phyloP scores from a whole-genome alignment of 2,797 vertebrate genomes.

The Chrysocyon brachyurus region DNA sequence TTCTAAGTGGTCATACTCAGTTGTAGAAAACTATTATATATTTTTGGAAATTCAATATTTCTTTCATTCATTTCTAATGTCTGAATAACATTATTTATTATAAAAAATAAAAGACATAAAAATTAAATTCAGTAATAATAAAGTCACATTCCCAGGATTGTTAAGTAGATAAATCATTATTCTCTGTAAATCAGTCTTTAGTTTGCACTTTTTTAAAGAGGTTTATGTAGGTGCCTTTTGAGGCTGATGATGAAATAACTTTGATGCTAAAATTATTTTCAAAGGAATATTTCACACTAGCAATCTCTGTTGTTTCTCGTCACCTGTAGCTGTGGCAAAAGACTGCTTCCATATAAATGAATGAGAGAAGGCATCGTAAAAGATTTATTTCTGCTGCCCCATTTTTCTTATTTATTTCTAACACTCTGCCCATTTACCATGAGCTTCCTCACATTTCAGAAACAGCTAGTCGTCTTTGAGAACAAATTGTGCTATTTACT shows the following conservation, averaged over 20 bases:
- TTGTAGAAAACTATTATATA: background rate
- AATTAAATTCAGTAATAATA: conserved; percentile 42
- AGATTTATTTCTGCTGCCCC: conserved; percentile 84
- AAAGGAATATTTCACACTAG: conserved; percentile 60
- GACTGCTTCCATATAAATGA: conserved; percentile 74
- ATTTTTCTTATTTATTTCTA: conserved; percentile 87
- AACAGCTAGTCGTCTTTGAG: conserved; percentile 78
- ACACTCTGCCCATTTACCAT: conserved; percentile 82
- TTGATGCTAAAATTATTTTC: conserved; percentile 73
- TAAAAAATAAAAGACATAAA: background rate
- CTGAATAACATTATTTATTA: background rate
- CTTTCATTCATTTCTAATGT: background rate
- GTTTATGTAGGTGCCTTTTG: conserved; percentile 65
- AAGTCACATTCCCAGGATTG: background rate
- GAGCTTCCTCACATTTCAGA: conserved; percentile 85
- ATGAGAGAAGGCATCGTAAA: conserved; percentile 72
- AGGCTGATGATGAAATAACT: conserved; percentile 62
- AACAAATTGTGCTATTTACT: conserved; percentile 86
- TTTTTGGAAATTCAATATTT: background rate
- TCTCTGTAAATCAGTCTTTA: conserved; percentile 2
- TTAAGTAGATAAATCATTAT: background rate
- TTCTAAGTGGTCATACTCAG: background rate
- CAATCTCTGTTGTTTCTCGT: conserved; percentile 66
- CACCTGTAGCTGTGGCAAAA: conserved; percentile 66
- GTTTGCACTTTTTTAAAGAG: conserved; percentile 70